Conservation (phyloP, 2,113 vertebrate species). For the Solea solea region DNA sequence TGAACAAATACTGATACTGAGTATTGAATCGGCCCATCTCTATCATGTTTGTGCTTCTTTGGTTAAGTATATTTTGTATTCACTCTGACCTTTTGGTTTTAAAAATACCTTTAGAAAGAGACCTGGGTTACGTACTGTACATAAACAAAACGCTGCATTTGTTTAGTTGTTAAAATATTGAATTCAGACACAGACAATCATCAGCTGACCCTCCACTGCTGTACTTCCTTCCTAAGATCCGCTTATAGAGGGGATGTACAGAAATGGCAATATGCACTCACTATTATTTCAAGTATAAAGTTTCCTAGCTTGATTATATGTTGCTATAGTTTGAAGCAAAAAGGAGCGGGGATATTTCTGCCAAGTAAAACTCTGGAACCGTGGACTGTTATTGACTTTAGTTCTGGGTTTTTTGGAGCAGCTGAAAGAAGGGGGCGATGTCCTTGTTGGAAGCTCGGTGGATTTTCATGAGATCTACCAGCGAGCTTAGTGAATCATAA, state of each 20-base stretch:
- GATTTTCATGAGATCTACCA: slow-evolving; percentile 36
- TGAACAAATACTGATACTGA: too few relatives aligned
- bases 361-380: slow-evolving; percentile 72
- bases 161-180: slow-evolving; percentile 1
- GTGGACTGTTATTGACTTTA: slow-evolving; percentile 50
- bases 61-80: too few relatives aligned
- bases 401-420: slow-evolving; percentile 39
- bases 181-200: slow-evolving; percentile 2
- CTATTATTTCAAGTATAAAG: slow-evolving; percentile 68
- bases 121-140: neutral
- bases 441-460: slow-evolving; percentile 26
- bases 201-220: slow-evolving; percentile 5
- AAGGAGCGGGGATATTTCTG: slow-evolving; percentile 43
- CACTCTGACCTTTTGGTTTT: neutral
- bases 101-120: neutral
- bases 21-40: neutral
- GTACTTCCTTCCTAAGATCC: neutral
- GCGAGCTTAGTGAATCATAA: slow-evolving; percentile 27
- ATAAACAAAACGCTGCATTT: neutral
- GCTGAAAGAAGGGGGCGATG: slow-evolving; percentile 22
- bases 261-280: slow-evolving; percentile 61
- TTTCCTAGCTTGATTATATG: slow-evolving; percentile 73
- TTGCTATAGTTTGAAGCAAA: slow-evolving; percentile 61
- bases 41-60: neutral
- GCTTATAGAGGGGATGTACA: slow-evolving; percentile 33